phyloP scores from a whole-genome alignment of 2,888 invertebrate genomes.

The Colletes collaris region DNA sequence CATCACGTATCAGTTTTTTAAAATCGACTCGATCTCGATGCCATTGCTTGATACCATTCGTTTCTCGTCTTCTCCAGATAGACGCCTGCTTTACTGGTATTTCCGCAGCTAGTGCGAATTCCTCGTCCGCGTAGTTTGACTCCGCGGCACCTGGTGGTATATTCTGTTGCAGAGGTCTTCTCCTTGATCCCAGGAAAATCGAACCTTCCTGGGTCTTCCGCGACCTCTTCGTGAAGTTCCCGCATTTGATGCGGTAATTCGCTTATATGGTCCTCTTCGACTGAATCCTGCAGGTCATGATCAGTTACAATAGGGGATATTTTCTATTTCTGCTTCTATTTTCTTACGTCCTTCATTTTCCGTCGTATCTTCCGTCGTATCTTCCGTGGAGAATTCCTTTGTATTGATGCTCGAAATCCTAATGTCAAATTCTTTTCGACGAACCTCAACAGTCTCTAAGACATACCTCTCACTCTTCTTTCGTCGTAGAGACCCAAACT shows the following conservation, averaged over 20 bases:
- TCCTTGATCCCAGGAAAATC: conserved; percentile 1
- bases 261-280: neutral
- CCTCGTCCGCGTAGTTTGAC: neutral
- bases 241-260: neutral
- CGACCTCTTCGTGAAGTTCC: neutral
- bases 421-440: neutral
- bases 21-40: neutral
- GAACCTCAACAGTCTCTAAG: conserved; percentile 13
- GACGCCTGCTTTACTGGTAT: neutral
- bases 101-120: conserved; percentile 1
- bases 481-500: conserved; percentile 10
- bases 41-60: conserved; percentile 10
- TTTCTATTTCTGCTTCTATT: too few species aligned
- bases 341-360: too few species aligned
- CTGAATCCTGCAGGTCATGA: neutral
- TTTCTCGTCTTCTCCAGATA: neutral
- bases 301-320: neutral
- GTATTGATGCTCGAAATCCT: neutral
- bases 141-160: neutral
- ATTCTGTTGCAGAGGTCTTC: conserved; percentile 4
- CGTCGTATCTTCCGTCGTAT: too few species aligned
- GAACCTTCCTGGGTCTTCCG: neutral
- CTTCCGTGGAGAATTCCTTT: conserved; percentile 5
- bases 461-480: neutral
- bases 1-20: conserved; percentile 12